These are phyloP conservation scores for Marcusenius ussheri DNA, from an alignment of 2,113 vertebrate species.

Conservation along the genomic window DNA sequence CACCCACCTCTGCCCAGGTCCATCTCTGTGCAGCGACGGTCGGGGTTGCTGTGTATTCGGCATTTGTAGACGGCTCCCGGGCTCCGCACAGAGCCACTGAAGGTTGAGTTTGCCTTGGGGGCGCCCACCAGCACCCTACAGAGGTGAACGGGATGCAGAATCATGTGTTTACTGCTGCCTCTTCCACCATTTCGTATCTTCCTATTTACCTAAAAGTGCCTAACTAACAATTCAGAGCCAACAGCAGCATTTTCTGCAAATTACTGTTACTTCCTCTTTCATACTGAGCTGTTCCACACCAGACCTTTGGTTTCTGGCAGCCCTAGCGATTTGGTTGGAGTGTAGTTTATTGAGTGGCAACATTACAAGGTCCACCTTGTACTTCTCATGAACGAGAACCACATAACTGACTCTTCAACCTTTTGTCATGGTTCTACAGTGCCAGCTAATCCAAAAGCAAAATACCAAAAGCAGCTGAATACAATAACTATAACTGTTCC, in stretches of 20 bases:
- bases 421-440: background rate
- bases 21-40: constrained; percentile 89
- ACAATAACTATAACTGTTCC: background rate
- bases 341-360: background rate
- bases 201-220: background rate
- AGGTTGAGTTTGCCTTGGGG: constrained; percentile 85
- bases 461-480: background rate
- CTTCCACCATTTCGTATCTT: background rate
- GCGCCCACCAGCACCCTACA: constrained; percentile 90
- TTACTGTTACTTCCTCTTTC: background rate
- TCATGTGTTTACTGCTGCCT: background rate
- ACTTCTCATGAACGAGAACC: background rate
- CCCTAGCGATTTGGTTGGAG: background rate
- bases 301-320: background rate
- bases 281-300: background rate
- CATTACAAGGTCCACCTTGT: background rate
- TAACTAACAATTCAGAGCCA: background rate
- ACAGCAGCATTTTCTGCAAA: background rate
- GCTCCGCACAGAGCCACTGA: constrained; percentile 76
- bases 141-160: background rate
- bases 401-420: background rate
- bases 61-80: constrained; percentile 94
- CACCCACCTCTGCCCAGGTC: constrained; percentile 89
- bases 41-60: constrained; percentile 88
- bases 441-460: background rate